A percentile compares a stretch with the other conserved stretches of the same genome.
Conservation (phyloP, 1,140 invertebrate genomes). For the Caenorhabditis inopinata region DNA sequence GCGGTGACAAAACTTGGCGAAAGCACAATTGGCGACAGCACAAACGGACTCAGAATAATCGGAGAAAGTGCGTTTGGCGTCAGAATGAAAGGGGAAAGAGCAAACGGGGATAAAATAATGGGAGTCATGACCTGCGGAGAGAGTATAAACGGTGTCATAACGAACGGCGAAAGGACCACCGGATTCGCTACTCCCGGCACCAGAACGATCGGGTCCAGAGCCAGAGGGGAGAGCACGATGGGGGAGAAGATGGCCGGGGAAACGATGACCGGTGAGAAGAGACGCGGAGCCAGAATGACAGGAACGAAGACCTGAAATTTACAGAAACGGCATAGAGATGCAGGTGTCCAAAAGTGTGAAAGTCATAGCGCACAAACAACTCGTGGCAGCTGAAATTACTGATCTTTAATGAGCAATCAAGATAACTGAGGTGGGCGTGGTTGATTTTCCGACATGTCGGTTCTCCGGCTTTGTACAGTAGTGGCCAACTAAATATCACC, state of each 20-base stretch:
- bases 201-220: conserved; percentile 54
- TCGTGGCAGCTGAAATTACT: too few relatives aligned
- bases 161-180: conserved; percentile 33
- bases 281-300: conserved; percentile 54
- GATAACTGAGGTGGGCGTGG: too few relatives aligned
- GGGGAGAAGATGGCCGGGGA: conserved; percentile 52
- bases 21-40: conserved; percentile 35
- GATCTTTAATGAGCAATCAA: too few relatives aligned
- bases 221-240: conserved; percentile 52
- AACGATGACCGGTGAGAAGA: conserved; percentile 51
- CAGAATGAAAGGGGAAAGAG: conserved; percentile 42
- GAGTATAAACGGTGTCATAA: conserved; percentile 33
- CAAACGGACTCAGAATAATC: conserved; percentile 40
- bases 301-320: too few relatives aligned
- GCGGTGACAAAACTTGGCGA: conserved; percentile 34
- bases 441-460: too few relatives aligned
- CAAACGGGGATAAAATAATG: conserved; percentile 32
- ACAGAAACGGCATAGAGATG: too few relatives aligned
- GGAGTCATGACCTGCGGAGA: conserved; percentile 44
- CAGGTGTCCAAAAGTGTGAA: too few relatives aligned
- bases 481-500: too few relatives aligned
- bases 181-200: conserved; percentile 33
- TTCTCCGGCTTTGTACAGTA: too few relatives aligned
- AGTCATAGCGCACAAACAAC: too few relatives aligned
- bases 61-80: conserved; percentile 35